phyloP scores from a whole-genome alignment of 2,888 invertebrate genomes.

The Dicyrtomina minuta region DNA sequence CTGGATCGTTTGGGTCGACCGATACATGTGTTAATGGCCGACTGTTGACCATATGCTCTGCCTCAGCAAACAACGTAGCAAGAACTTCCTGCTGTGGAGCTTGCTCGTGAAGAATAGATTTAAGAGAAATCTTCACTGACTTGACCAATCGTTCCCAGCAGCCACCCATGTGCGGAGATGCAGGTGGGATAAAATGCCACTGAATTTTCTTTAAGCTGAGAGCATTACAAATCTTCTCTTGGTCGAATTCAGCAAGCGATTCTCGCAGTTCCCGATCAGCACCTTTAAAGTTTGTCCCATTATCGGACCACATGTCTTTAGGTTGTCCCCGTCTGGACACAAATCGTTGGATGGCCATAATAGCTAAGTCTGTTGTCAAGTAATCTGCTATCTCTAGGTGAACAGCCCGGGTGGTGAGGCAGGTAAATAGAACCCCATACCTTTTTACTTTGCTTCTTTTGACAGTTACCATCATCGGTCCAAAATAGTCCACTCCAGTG shows the following conservation, averaged over 20 bases:
- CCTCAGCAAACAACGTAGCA: constrained; percentile 27
- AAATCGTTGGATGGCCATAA: constrained; percentile 1
- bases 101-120: constrained; percentile 20
- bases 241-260: constrained; percentile 29
- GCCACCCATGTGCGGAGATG: constrained; percentile 44
- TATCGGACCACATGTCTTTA: constrained; percentile 35
- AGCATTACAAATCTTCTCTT: constrained; percentile 9
- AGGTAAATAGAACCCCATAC: constrained; percentile 30
- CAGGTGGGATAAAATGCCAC: constrained; percentile 29
- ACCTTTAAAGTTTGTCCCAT: constrained; percentile 44
- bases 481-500: constrained; percentile 15
- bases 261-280: constrained; percentile 36
- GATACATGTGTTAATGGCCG: constrained; percentile 49
- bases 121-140: constrained; percentile 25
- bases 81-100: constrained; percentile 31
- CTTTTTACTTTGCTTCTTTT: constrained; percentile 15
- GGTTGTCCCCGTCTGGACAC: constrained; percentile 30
- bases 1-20: constrained; percentile 1
- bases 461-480: constrained; percentile 14
- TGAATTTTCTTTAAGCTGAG: not conserved
- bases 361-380: constrained; percentile 9
- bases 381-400: constrained; percentile 22
- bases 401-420: constrained; percentile 29
- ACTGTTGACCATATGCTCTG: constrained; percentile 47
- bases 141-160: constrained; percentile 45